Evolutionary conservation across 2,888 invertebrate genomes (phyloP).

Genomic region (Dryocosmus kuriphilus): DNA sequence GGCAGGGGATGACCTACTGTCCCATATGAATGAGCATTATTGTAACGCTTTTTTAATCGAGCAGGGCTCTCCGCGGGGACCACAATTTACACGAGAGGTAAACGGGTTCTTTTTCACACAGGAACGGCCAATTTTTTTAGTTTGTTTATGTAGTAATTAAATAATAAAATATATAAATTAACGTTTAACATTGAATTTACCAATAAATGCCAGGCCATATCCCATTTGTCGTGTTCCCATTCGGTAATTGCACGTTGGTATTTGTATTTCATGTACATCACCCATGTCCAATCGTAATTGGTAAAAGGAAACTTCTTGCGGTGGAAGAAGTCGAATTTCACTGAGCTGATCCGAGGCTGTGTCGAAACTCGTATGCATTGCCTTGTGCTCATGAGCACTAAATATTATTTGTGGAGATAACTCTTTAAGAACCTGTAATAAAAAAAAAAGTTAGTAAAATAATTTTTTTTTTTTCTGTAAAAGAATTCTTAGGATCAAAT

Average conservation of each 20-base stretch:
- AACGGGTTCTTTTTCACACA: too few relatives aligned
- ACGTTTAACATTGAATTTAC: conserved; percentile 77
- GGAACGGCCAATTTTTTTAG: too few relatives aligned
- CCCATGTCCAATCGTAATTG: conserved; percentile 77
- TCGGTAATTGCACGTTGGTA: conserved; percentile 97
- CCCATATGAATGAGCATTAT: too few relatives aligned
- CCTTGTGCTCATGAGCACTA: conserved; percentile 85
- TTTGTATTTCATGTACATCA: conserved; percentile 86
- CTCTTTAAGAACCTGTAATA: conserved; percentile 81
- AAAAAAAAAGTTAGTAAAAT: conserved; percentile 37
- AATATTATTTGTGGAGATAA: conserved; percentile 85
- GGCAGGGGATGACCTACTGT: too few relatives aligned
- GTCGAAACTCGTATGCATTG: conserved; percentile 79
- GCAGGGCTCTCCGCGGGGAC: too few relatives aligned
- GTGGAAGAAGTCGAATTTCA: conserved; percentile 70
- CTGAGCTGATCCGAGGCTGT: conserved; percentile 73
- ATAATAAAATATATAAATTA: too few relatives aligned
- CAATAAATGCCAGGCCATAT: conserved; percentile 89
- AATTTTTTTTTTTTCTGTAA: conserved; percentile 12
- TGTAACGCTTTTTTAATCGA: too few relatives aligned
- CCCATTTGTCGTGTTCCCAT: conserved; percentile 95
- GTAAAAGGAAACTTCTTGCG: conserved; percentile 75
- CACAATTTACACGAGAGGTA: too few relatives aligned
- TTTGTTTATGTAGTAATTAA: too few relatives aligned
- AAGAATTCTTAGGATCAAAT: background rate